Evolutionary conservation across 2,888 invertebrate species (phyloP), one percentile per base, ranked within the genome.

Genomic region (Nephrocerus scutellatus): DNA sequence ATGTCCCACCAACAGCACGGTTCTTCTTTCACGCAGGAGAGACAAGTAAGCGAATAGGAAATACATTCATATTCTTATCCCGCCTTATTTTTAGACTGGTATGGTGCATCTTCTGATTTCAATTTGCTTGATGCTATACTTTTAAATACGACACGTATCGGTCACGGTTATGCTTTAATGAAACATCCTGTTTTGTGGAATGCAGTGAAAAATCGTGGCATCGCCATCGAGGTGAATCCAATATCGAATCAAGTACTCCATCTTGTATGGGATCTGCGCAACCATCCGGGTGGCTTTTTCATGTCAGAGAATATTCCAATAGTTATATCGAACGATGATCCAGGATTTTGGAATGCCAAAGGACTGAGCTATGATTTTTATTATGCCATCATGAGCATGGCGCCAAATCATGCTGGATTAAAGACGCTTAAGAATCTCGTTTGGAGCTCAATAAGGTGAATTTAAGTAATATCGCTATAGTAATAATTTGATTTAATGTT

Each of bases 11-110:
- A 16, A 51, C 49, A n/a, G 56, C 76, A 0, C 66, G 71, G 16
- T 74, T 73, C 44, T 79, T 77, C 51, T 76, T 81, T 39, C 80
- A 81, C 48, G 79, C 80, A 0, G 81, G 80, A 2, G 80, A 81
- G 64, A 79, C 80, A 10, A 74, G 68, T 68, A 37, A 45, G 51
- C 45, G 14, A 2, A 3, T 6, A 5, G 14, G 4, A 26, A 5
- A n/a, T 8, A 18, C n/a, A 24, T 28, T 35, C 28, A 20, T 18
- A 20, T 36, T 3, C 10, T 15, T 36, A 15, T 14, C 6, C 25
- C 21, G 37, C 19, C 9, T 14, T 26, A 6, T n/a, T 40, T 45
- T 2, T 31, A 68, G 68, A 77, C 55, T 75, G 77, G 76, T 70
- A 68, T 55, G 75, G 71, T 12, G 55, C 59, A 36, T 54, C 64